phyloP scores from a whole-genome alignment of 1,140 invertebrate species.

The Diuraphis noxia region DNA sequence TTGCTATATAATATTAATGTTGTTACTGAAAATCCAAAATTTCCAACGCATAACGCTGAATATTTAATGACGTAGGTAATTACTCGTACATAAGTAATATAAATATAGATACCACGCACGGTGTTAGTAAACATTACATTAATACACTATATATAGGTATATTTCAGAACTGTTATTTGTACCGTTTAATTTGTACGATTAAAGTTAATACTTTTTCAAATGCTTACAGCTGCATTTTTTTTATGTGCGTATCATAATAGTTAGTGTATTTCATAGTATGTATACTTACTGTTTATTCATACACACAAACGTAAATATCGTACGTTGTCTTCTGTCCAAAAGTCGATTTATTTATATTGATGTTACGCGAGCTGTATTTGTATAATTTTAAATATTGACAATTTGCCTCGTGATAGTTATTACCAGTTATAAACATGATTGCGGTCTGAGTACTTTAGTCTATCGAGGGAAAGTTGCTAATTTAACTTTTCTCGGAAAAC shows the following conservation, averaged over 20 bases:
- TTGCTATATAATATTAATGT: too few species aligned
- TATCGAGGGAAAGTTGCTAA: background rate
- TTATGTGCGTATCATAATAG: background rate
- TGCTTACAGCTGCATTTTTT: background rate
- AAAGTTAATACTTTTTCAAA: background rate
- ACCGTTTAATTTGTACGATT: background rate
- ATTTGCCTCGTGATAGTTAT: background rate
- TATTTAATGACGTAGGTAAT: too few species aligned
- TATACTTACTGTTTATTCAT: background rate
- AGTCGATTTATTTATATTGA: background rate
- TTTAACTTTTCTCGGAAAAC: background rate
- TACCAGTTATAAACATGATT: background rate
- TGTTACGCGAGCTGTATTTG: background rate
- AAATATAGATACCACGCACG: background rate
- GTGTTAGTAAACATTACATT: too few species aligned
- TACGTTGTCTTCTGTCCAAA: background rate
- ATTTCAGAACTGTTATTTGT: background rate
- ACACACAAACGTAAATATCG: background rate
- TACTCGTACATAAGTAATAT: background rate
- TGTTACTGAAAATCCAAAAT: background rate
- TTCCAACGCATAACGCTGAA: too few species aligned
- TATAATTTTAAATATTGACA: background rate
- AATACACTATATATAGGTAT: background rate
- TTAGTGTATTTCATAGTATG: background rate
- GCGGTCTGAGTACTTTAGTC: background rate